Base-by-base conservation (phyloP, 2,797 vertebrate species). In the Steatocranus sp. region DNA sequence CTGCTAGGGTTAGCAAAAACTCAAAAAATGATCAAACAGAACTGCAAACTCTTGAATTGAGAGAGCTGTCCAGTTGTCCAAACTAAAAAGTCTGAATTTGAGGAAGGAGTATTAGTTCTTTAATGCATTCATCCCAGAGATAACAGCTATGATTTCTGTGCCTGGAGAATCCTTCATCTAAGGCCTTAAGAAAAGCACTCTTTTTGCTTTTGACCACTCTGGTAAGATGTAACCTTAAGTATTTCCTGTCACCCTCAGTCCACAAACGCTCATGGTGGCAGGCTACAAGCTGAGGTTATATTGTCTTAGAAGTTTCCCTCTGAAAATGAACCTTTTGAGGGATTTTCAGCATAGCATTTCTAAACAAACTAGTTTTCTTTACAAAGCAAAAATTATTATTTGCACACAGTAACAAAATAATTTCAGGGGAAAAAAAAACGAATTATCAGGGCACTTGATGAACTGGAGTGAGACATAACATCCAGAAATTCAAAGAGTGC, bases 1-100 rank as follows among this genome's bases (percentile, higher is more conserved):
- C 84, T 88, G 89, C 81, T 74, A 75, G 76, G 74, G 84, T 86
- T 80, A 14, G 79, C 84, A 80, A 89, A 87, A 88, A 86, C 56
- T 81, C 74, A 58, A 89, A 54, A 88, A 86, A 90, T 79, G 89
- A 94, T 91, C 92, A 94, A 93, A 91, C 78, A 79, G 56, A 43
- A 76, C 81, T 78, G 56, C 84, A 87, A 76, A 89, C 63, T 56
- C 75, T 49, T 89, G 85, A 83, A 78, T 79, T 75, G 23, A 86
- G n/a, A 77, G 46, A 63, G 49, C 79, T 68, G 85, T 88, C 91
- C 84, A 85, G 79, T 87, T 86, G 90, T 90, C 89, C 83, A 36
- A 92, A 89, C 66, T 74, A 76, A 85, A 43, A 86, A 81, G 75
- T 83, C 81, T 84, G 70, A 92, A 84, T 43, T 38, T 81, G 51